These are phyloP conservation scores for Erpobdella octoculata DNA, from an alignment of 2,888 invertebrate species.

Conservation along the genomic window DNA sequence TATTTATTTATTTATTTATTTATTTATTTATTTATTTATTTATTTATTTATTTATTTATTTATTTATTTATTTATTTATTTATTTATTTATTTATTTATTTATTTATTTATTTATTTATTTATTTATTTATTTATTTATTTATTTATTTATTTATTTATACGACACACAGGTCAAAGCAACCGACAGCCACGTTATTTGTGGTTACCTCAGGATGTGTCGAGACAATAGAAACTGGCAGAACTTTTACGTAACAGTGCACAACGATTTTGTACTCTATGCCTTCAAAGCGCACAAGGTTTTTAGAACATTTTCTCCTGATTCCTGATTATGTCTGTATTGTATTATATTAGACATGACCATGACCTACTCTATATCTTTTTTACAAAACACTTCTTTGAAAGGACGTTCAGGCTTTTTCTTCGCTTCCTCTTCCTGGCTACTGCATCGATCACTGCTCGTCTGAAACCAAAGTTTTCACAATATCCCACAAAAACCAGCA, in stretches of 20 bases:
- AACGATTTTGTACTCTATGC: slow-evolving; percentile 59
- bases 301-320: background rate
- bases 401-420: slow-evolving; percentile 57
- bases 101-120: too few relatives aligned
- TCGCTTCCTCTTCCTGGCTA: slow-evolving; percentile 61
- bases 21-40: too few relatives aligned
- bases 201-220: slow-evolving; percentile 53
- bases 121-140: too few relatives aligned
- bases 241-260: slow-evolving; percentile 58
- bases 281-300: slow-evolving; percentile 51
- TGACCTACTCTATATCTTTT: too few relatives aligned
- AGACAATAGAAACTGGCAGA: slow-evolving; percentile 56
- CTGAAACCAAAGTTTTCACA: background rate
- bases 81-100: too few relatives aligned
- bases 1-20: too few relatives aligned
- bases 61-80: too few relatives aligned
- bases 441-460: background rate
- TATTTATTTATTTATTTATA: too few relatives aligned
- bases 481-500: background rate
- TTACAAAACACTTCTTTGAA: background rate
- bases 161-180: slow-evolving; percentile 35
- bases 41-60: too few relatives aligned
- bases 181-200: slow-evolving; percentile 51
- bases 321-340: background rate
- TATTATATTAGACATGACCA: background rate